Conservation (phyloP, 1,140 invertebrate genomes). For the Bombus confusus region DNA sequence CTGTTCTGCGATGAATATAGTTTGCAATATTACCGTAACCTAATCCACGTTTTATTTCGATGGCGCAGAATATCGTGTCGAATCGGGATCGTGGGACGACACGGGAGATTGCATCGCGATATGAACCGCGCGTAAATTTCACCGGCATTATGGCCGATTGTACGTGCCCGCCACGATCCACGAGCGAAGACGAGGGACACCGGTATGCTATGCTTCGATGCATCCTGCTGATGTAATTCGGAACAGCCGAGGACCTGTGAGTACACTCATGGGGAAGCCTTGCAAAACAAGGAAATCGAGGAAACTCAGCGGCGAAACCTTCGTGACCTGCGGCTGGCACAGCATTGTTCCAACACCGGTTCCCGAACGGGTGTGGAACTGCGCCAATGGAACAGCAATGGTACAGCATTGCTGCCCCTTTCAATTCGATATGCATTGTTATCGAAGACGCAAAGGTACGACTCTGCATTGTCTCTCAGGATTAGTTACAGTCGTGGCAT, state of each 20-base stretch:
- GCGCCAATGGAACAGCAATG: conserved; percentile 11
- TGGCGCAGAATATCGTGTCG: no score
- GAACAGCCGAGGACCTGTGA: conserved; percentile 44
- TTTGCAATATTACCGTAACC: no score
- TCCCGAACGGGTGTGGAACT: conserved; percentile 19
- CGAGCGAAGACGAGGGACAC: conserved; percentile 15
- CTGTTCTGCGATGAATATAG: no score
- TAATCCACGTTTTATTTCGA: no score
- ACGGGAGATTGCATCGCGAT: conserved; percentile 1
- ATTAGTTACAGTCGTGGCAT: conserved; percentile 77
- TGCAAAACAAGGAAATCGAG: conserved; percentile 66
- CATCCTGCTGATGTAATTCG: conserved; percentile 36
- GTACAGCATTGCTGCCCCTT: conserved; percentile 45
- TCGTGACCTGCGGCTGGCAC: conserved; percentile 68
- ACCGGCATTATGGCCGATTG: background rate
- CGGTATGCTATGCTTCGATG: conserved; percentile 24
- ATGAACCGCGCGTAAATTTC: conserved; percentile 19
- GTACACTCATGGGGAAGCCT: conserved; percentile 52
- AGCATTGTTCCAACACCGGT: conserved; percentile 68
- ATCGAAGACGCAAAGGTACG: conserved; percentile 73
- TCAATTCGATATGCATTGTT: conserved; percentile 79
- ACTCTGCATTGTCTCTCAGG: conserved; percentile 68
- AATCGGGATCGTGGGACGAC: no score
- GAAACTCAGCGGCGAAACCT: conserved; percentile 58
- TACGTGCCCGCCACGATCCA: background rate